These are phyloP conservation scores for Zonotrichia leucophrys DNA, from an alignment of 2,113 vertebrate genomes.

Conservation along the genomic window DNA sequence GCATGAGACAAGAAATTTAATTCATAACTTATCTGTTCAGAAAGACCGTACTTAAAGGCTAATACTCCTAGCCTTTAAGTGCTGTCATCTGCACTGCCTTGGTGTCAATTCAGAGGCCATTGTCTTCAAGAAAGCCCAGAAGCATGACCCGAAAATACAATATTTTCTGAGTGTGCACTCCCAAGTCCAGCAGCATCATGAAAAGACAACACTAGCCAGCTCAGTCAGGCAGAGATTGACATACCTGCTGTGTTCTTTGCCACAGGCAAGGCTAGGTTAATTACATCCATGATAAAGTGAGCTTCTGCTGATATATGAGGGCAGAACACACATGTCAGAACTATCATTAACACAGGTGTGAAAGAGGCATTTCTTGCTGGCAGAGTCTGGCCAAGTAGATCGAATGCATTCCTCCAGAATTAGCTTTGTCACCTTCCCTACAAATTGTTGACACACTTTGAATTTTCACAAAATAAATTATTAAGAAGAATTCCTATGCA, in stretches of 20 bases:
- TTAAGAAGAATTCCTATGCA: not conserved
- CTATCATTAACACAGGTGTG: not conserved
- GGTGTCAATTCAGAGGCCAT: not conserved
- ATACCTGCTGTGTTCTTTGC: not conserved
- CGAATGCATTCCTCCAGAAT: not conserved
- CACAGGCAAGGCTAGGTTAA: not conserved
- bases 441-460: not conserved
- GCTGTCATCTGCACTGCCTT: not conserved
- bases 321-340: not conserved
- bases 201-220: not conserved
- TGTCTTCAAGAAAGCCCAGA: not conserved
- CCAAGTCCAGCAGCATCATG: not conserved
- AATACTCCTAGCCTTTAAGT: not conserved
- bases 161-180: not conserved
- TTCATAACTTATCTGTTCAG: not conserved
- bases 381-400: not conserved
- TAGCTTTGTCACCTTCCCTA: not conserved
- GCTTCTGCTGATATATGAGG: not conserved
- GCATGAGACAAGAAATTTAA: not conserved
- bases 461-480: constrained; percentile 3
- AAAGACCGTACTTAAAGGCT: too few relatives aligned
- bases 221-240: not conserved
- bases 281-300: not conserved
- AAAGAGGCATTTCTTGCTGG: not conserved
- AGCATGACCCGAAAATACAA: not conserved